Conservation (phyloP, 2,888 invertebrate genomes). For the Cheilosia scutellata region DNA sequence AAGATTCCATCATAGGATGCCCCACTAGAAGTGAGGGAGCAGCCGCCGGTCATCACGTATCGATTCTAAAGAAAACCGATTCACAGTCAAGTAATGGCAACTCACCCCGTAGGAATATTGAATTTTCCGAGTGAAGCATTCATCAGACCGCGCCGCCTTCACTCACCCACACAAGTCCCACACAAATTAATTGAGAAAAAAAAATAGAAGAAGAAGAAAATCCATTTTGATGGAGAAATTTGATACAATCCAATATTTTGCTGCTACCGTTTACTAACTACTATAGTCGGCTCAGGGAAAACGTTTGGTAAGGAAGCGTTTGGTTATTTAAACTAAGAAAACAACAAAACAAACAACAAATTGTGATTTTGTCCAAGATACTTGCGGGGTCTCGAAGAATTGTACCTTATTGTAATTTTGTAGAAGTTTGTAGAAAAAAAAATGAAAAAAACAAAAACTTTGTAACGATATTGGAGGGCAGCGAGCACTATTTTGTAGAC, state of each 20-base stretch:
- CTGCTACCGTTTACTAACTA: conserved; percentile 75
- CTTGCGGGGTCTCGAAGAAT: conserved; percentile 73
- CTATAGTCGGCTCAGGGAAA: conserved; percentile 76
- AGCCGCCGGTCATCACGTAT: conserved; percentile 82
- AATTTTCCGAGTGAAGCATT: conserved; percentile 82
- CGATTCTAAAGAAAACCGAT: conserved; percentile 84
- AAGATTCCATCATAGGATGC: conserved; percentile 83
- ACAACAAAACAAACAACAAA: conserved; percentile 63
- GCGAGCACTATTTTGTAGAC: conserved; percentile 54
- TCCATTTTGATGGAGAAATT: conserved; percentile 57
- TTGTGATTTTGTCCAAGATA: conserved; percentile 76
- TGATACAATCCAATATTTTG: conserved; percentile 75
- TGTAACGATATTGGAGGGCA: conserved; percentile 64
- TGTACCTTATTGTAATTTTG: conserved; percentile 76
- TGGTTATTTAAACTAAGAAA: conserved; percentile 71
- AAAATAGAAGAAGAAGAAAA: conserved; percentile 9
- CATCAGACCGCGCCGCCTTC: conserved; percentile 8
- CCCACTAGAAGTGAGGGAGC: conserved; percentile 82
- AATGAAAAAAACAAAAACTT: conserved; percentile 26
- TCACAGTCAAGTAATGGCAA: conserved; percentile 81
- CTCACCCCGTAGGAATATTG: conserved; percentile 82
- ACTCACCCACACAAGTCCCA: conserved; percentile 50
- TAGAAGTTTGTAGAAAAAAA: conserved; percentile 71
- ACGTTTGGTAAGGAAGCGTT: conserved; percentile 74
- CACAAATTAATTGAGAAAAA: conserved; percentile 49